These are phyloP conservation scores for Monomorium pharaonis DNA, from an alignment of 1,140 invertebrate species.

Conservation along the genomic window DNA sequence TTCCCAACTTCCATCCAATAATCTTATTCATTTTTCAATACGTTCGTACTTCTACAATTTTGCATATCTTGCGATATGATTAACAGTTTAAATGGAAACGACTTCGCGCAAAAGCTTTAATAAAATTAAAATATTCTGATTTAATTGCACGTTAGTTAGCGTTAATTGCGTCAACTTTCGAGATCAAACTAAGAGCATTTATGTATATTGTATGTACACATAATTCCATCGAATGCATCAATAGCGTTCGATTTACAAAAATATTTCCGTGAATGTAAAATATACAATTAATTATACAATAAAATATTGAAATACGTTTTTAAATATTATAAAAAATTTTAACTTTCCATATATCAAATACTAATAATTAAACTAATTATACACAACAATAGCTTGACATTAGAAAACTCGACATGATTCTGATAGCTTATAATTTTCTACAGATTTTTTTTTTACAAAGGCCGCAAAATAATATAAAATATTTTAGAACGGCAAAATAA, in stretches of 20 bases:
- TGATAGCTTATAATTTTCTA: background rate
- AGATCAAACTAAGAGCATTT: background rate
- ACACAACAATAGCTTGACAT: background rate
- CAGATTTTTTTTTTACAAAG: no score
- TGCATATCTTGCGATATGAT: background rate
- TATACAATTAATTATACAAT: background rate
- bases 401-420: background rate
- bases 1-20: background rate
- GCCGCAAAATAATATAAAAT: background rate
- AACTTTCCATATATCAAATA: background rate
- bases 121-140: background rate
- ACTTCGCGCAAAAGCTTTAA: background rate
- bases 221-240: background rate
- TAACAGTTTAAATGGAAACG: background rate
- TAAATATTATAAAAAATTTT: background rate
- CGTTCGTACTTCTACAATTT: conserved; percentile 16
- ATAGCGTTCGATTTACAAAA: background rate
- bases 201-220: no score
- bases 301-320: background rate
- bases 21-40: conserved; percentile 12
- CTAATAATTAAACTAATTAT: background rate
- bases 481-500: background rate
- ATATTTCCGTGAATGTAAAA: background rate
- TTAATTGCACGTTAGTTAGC: background rate
- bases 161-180: background rate